Evolutionary conservation across 2,113 vertebrate genomes (phyloP), one percentile per base, ranked within the genome.

Genomic region (Gymnarchus niloticus): DNA sequence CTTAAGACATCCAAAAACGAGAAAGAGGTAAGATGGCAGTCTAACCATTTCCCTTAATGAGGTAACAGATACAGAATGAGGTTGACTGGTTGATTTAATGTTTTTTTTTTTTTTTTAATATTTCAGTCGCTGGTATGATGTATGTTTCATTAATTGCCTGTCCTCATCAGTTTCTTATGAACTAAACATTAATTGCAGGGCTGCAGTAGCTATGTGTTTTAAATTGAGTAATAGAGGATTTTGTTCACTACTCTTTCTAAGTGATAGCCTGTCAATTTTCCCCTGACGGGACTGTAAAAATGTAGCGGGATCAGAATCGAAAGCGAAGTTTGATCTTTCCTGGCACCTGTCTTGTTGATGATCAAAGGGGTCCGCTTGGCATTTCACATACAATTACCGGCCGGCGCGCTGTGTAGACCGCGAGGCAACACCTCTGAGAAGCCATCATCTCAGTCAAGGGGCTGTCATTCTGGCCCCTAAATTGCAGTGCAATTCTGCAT

Each of bases 121-220:
- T 41, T 73, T 83, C 28, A 65, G 44, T 85, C 46, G 6, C 23
- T 54, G 73, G 14, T 76, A 69, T 76, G 49, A 52, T 69, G n/a
- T 65, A 7, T 46, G 41, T 81, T 81, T 85, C 85, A 89, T 86
- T 54, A 89, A 25, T 14, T 23, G 48, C 19, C 57, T 87, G 52
- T 59, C 56, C 25, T 69, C 41, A 25, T n/a, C 48, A n/a, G 85
- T 46, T 82, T 82, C 44, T 10, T 19, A 76, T 77, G 23, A 49
- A 81, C 12, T 86, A 46, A 28, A 83, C n/a, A 61, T 54, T 87
- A 57, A 86, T n/a, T 49, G 81, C 78, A 69, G 6, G 14, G 83
- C 77, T 54, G 21, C 80, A 89, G 56, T 25, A 85, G 84, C 83
- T 23, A 86, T 82, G 80, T 57, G 46, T 85, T 87, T 89, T 88